These are phyloP conservation scores for Halcyon senegalensis DNA, from an alignment of 2,113 vertebrate species.

Conservation along the genomic window DNA sequence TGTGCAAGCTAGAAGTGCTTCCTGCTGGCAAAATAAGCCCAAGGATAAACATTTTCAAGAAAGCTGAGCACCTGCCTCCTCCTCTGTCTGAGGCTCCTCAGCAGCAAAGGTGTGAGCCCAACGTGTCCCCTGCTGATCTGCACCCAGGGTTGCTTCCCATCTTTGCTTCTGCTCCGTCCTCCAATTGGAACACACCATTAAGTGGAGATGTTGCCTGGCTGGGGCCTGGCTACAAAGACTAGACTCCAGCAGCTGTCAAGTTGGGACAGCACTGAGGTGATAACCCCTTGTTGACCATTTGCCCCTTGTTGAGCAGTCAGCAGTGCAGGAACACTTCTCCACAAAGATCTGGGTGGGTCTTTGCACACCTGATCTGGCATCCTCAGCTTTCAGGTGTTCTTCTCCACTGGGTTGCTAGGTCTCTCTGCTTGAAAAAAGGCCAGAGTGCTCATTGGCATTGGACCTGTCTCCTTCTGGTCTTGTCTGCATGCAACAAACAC, in stretches of 20 bases:
- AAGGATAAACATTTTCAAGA: background rate
- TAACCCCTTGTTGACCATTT: background rate
- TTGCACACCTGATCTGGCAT: background rate
- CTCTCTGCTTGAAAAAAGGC: background rate
- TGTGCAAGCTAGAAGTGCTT: background rate
- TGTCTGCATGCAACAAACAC: background rate
- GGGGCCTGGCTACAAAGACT: background rate
- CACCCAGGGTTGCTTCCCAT: background rate
- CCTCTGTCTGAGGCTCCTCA: background rate
- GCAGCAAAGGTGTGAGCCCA: background rate
- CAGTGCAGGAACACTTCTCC: background rate
- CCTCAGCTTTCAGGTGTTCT: background rate
- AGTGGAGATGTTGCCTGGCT: background rate
- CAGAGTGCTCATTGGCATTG: background rate
- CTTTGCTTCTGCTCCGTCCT: background rate
- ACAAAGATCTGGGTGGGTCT: background rate
- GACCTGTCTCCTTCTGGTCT: background rate
- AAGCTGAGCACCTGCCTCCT: background rate
- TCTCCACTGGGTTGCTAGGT: background rate
- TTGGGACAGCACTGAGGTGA: background rate
- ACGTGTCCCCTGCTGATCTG: background rate
- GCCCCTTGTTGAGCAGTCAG: background rate
- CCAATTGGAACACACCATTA: background rate
- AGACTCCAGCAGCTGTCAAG: background rate
- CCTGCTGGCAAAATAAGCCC: conserved; percentile 21